Percentiles rank a stretch among this genome's conserved stretches.
These are phyloP conservation scores for Mobula hypostoma DNA, from an alignment of 2,113 vertebrate species.

Conservation along the genomic window DNA sequence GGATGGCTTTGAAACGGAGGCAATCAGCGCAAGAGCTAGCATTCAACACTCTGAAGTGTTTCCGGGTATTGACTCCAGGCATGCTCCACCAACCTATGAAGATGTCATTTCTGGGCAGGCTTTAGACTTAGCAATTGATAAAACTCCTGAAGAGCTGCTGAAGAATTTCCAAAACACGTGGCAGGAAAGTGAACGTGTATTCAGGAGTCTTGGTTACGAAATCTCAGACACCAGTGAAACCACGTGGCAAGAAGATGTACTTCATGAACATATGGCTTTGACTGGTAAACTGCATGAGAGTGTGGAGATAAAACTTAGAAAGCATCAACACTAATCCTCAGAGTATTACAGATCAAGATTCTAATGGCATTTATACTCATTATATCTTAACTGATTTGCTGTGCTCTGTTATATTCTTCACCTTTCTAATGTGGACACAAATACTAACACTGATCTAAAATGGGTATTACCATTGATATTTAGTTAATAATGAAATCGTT, in stretches of 20 bases:
- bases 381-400: neutral
- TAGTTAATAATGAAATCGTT: neutral
- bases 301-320: slow-evolving; percentile 55
- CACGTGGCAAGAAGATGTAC: slow-evolving; percentile 54
- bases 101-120: slow-evolving; percentile 72
- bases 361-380: neutral
- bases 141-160: slow-evolving; percentile 63
- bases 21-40: slow-evolving; percentile 50
- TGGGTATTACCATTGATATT: neutral
- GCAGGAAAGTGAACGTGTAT: slow-evolving; percentile 72
- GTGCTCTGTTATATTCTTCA: neutral
- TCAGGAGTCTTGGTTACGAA: slow-evolving; percentile 65
- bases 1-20: slow-evolving; percentile 59
- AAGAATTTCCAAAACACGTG: slow-evolving; percentile 72
- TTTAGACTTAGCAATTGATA: slow-evolving; percentile 53
- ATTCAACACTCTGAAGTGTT: slow-evolving; percentile 50
- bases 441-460: neutral
- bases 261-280: slow-evolving; percentile 56
- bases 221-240: slow-evolving; percentile 56
- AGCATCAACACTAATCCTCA: neutral
- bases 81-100: slow-evolving; percentile 71
- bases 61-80: slow-evolving; percentile 47
- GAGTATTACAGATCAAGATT: neutral
- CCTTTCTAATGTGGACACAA: neutral
- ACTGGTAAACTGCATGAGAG: slow-evolving; percentile 61